Percentiles rank a stretch among this genome's conserved stretches.
Conservation (phyloP, 1,140 invertebrate genomes). For the Micrasema minimum region DNA sequence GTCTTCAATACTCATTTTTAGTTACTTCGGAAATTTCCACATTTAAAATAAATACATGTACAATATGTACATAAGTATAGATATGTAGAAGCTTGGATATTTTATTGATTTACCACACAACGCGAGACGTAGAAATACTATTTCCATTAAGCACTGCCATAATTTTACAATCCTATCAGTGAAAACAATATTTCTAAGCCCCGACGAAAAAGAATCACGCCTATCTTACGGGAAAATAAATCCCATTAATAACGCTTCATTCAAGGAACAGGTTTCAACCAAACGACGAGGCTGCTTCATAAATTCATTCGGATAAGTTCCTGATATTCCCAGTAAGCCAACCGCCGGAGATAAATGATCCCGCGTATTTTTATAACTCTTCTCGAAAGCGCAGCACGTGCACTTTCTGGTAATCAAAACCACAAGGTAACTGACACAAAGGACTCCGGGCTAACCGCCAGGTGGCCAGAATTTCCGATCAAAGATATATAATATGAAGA, state of each 20-base stretch:
- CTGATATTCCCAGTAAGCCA: slow-evolving; percentile 20
- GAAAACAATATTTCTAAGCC: too few relatives aligned
- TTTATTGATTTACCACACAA: too few relatives aligned
- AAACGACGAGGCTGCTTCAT: slow-evolving; percentile 6
- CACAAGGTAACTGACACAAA: slow-evolving; percentile 11
- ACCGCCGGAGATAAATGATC: background rate
- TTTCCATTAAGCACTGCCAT: too few relatives aligned
- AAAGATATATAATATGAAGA: background rate
- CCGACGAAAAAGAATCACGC: too few relatives aligned
- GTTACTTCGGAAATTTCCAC: too few relatives aligned
- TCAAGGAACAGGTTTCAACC: slow-evolving; percentile 8
- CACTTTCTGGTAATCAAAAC: slow-evolving; percentile 1
- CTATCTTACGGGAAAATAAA: background rate
- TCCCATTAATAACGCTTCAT: background rate
- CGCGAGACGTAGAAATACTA: too few relatives aligned
- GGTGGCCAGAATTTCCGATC: slow-evolving; percentile 15
- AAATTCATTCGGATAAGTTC: slow-evolving; percentile 17
- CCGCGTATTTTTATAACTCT: background rate
- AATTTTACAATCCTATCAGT: too few relatives aligned
- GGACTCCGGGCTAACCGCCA: background rate
- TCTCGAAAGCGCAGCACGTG: slow-evolving; percentile 10
- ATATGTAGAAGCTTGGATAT: too few relatives aligned
- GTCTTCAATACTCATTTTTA: too few relatives aligned
- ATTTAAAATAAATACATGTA: too few relatives aligned
- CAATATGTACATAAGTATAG: too few relatives aligned